Evolutionary conservation across 2,113 vertebrate species (phyloP).

Genomic region (Urocitellus parryii): DNA sequence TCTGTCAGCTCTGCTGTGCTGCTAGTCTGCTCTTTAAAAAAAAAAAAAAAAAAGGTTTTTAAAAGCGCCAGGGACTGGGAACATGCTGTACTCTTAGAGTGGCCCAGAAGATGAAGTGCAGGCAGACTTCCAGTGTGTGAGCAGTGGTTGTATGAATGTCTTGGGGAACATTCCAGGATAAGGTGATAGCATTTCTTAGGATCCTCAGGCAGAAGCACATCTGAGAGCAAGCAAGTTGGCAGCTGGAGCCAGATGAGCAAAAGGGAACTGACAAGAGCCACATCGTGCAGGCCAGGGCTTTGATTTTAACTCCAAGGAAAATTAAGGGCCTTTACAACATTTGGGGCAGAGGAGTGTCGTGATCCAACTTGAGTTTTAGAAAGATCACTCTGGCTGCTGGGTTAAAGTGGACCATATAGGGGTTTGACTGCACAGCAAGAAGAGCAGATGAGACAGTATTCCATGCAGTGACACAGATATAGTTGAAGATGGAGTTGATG

Average conservation of each 20-base stretch:
- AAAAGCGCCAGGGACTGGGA: not conserved
- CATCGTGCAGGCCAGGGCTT: not conserved
- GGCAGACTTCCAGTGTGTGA: not conserved
- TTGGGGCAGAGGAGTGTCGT: not conserved
- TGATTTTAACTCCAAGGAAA: not conserved
- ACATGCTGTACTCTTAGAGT: not conserved
- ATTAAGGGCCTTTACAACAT: not conserved
- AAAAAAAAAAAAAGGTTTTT: too few relatives aligned
- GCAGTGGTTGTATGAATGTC: not conserved
- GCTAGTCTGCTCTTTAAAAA: not conserved
- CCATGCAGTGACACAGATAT: not conserved
- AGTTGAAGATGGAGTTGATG: not conserved
- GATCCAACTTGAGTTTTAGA: not conserved
- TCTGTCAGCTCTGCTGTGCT: not conserved
- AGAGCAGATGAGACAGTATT: not conserved
- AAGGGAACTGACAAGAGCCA: not conserved
- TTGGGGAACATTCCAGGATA: not conserved
- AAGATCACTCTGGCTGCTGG: not conserved
- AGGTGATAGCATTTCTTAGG: not conserved
- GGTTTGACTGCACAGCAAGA: not conserved
- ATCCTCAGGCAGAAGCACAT: not conserved
- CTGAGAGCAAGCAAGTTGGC: not conserved
- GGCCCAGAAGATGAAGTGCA: not conserved
- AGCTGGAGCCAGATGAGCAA: not conserved
- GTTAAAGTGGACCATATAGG: not conserved